These are phyloP conservation scores for Hippopotamus amphibius DNA, from an alignment of 2,113 vertebrate species.

Conservation along the genomic window DNA sequence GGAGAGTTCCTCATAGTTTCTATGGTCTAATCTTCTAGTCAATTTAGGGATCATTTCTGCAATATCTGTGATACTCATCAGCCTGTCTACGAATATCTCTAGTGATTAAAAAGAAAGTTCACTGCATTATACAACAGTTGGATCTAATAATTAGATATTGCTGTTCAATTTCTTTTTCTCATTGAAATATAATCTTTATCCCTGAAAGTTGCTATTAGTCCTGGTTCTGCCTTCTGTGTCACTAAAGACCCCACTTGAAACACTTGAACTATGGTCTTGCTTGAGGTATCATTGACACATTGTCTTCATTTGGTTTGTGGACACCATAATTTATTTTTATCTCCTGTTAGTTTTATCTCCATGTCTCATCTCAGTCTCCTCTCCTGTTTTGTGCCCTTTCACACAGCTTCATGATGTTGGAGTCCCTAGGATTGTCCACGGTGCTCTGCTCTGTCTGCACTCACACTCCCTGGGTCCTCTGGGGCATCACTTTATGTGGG, in stretches of 20 bases:
- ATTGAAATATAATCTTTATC: neutral
- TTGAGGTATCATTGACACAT: neutral
- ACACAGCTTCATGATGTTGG: neutral
- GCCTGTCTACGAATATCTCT: neutral
- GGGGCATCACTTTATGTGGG: neutral
- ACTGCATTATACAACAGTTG: neutral
- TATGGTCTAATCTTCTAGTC: neutral
- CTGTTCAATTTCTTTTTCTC: neutral
- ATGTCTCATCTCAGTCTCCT: neutral
- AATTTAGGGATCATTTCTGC: neutral
- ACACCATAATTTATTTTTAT: neutral
- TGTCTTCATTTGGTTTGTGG: neutral
- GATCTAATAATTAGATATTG: conserved; percentile 10
- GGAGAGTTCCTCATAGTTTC: neutral
- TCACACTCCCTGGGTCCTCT: neutral
- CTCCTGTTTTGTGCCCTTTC: neutral
- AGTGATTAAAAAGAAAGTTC: conserved; percentile 39
- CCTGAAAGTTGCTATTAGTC: neutral
- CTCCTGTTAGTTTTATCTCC: neutral
- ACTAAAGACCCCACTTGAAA: neutral
- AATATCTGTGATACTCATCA: conserved; percentile 14
- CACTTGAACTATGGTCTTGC: neutral
- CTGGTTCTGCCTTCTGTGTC: neutral
- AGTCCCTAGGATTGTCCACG: neutral
- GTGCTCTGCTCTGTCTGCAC: neutral